Evolutionary conservation across 1,140 invertebrate genomes (phyloP).

Genomic region (Phthorimaea operculella): DNA sequence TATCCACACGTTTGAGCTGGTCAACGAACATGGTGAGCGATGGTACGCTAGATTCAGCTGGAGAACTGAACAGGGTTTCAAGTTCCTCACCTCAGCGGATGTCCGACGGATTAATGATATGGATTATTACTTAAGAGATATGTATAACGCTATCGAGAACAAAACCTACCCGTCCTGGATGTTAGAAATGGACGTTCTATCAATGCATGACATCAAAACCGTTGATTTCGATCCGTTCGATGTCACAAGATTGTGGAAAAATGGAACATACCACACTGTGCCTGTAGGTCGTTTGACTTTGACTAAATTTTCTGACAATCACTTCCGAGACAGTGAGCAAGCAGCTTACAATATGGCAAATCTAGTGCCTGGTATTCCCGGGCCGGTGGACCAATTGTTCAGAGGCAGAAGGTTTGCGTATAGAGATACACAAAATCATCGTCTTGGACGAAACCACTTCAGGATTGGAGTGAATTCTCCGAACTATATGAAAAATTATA

Average conservation of each 20-base stretch:
- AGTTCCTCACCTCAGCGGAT: constrained; percentile 67
- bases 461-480: constrained; percentile 90
- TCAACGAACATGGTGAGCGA: constrained; percentile 70
- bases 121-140: constrained; percentile 75
- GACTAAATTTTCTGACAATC: constrained; percentile 82
- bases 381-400: constrained; percentile 87
- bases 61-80: constrained; percentile 77
- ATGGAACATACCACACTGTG: constrained; percentile 11
- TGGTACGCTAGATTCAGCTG: constrained; percentile 81
- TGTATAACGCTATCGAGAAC: constrained; percentile 36
- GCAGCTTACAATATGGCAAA: constrained; percentile 85
- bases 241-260: constrained; percentile 75
- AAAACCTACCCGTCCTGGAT: constrained; percentile 74
- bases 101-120: constrained; percentile 72
- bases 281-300: constrained; percentile 84
- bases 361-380: constrained; percentile 84
- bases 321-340: constrained; percentile 88
- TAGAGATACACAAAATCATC: constrained; percentile 84
- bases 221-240: constrained; percentile 71
- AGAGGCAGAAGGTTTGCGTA: constrained; percentile 87
- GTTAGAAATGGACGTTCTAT: constrained; percentile 61
- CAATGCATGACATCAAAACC: constrained; percentile 47
- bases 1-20: constrained; percentile 76
- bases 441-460: constrained; percentile 84
- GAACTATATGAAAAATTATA: constrained; percentile 60